Evolutionary conservation across 1,140 invertebrate species (phyloP), one percentile per base, ranked within the genome.

Genomic region (Phortica variegata): DNA sequence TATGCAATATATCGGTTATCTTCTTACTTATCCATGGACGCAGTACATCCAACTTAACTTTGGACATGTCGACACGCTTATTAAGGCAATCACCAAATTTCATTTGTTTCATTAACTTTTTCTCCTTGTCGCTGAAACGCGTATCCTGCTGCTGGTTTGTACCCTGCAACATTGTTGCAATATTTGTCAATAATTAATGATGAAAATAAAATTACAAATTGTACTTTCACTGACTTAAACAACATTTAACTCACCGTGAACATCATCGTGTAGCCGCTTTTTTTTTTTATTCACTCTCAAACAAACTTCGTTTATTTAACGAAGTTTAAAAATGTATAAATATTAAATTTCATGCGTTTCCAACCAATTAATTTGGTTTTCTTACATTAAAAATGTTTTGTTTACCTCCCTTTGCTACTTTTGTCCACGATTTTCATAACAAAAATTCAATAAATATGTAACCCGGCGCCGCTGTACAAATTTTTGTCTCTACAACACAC

Each of bases 21-120:
- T 94, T 92, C 65, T 93, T 88, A 18, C 93, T 91, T 61, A 99
- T 99, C 97, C 97, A 99, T 54, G 97, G 97, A 75, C 98, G 97
- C 52, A 99, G 84, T 8, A 95, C 92, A 72, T 99, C 95, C 56
- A 99, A 78, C 77, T 99, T 98, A 20, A 99, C 92, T 81, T 98
- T 98, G 31, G 87, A 88, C 91, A 98, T 97, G 77, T 99, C 96
- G 74, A 99, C 94, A 84, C 89, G 93, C 75, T 89, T 88, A 47
- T 87, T 87, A 36, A 98, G 79, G 55, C 87, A 88, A 75, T 97
- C 93, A 26, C 90, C 90, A 80, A 99, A 99, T 77, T 93, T 96
- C 93, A 99, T 96, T 77, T 94, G 91, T 77, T 98, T 99, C 76
- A 99, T 84, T 31, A 99, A 81, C 71, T 99, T 99, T 78, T 99